Conservation (phyloP, 2,888 invertebrate species). For the Lacanobia wlatinum region DNA sequence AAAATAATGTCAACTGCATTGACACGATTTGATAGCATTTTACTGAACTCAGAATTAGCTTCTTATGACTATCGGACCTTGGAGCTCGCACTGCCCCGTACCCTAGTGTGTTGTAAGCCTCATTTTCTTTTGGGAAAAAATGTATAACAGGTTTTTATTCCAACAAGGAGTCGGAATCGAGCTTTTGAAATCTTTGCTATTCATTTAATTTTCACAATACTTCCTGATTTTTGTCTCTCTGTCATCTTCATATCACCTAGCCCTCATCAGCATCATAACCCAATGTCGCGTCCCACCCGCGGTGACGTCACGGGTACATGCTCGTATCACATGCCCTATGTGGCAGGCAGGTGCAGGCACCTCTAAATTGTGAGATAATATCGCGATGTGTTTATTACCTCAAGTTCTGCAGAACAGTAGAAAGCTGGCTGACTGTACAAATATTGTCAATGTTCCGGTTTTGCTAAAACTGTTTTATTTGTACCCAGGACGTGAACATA, state of each 20-base stretch:
- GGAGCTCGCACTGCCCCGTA: no score
- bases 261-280: slow-evolving; percentile 28
- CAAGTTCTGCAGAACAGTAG: slow-evolving; percentile 54
- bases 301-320: slow-evolving; percentile 47
- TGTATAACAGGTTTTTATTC: no score
- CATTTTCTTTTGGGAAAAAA: not conserved
- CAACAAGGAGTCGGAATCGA: not conserved
- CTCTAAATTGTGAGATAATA: slow-evolving; percentile 56
- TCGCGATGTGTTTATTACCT: slow-evolving; percentile 53
- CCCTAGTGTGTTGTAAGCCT: not conserved
- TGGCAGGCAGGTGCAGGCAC: slow-evolving; percentile 16
- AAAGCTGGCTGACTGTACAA: slow-evolving; percentile 48
- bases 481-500: not conserved
- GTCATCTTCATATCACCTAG: not conserved
- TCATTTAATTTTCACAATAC: not conserved
- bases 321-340: slow-evolving; percentile 45
- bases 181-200: not conserved
- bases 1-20: no score
- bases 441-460: slow-evolving; percentile 54
- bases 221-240: not conserved
- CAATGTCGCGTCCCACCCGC: slow-evolving; percentile 43
- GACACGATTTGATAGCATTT: no score
- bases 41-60: no score
- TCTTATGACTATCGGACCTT: not conserved
- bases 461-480: slow-evolving; percentile 21